A percentile compares a stretch with the other conserved stretches of the same genome.
Conservation (phyloP, 2,888 invertebrate genomes). For the Dasypolia templi region DNA sequence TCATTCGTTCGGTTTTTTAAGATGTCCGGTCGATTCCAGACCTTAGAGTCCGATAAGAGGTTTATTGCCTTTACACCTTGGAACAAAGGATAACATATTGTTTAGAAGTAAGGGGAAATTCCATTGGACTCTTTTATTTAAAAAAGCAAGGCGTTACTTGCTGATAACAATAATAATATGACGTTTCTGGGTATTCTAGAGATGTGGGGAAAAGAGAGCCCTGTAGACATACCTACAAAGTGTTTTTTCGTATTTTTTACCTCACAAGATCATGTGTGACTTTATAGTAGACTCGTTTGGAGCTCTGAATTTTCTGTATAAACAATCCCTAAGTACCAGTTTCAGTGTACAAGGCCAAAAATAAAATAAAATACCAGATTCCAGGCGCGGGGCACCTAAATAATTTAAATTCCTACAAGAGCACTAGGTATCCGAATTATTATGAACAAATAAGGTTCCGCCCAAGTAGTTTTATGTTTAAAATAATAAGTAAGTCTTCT, state of each 20-base stretch:
- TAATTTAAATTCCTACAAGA: constrained; percentile 17
- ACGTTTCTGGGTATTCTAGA: constrained; percentile 33
- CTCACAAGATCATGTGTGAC: constrained; percentile 3
- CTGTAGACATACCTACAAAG: background rate
- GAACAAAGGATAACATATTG: constrained; percentile 65
- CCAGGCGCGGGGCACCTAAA: background rate
- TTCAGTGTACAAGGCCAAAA: constrained; percentile 29
- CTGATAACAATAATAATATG: constrained; percentile 48
- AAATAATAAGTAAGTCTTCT: constrained; percentile 1
- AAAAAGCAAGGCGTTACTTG: constrained; percentile 56
- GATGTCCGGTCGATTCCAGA: constrained; percentile 55
- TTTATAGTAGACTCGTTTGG: constrained; percentile 17
- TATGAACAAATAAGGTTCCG: background rate
- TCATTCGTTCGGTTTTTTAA: constrained; percentile 59
- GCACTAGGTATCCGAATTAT: background rate
- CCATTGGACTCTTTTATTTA: constrained; percentile 52
- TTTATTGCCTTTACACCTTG: constrained; percentile 72
- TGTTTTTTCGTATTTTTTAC: background rate
- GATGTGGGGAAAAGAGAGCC: background rate
- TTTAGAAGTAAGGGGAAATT: constrained; percentile 59
- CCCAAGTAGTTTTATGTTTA: background rate
- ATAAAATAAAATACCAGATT: constrained; percentile 8
- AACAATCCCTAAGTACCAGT: constrained; percentile 16
- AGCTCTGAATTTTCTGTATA: constrained; percentile 16
- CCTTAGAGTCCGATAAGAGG: constrained; percentile 60